Evolutionary conservation across 2,888 invertebrate genomes (phyloP), one percentile per base, ranked within the genome.

Genomic region (Euplagia quadripunctaria): DNA sequence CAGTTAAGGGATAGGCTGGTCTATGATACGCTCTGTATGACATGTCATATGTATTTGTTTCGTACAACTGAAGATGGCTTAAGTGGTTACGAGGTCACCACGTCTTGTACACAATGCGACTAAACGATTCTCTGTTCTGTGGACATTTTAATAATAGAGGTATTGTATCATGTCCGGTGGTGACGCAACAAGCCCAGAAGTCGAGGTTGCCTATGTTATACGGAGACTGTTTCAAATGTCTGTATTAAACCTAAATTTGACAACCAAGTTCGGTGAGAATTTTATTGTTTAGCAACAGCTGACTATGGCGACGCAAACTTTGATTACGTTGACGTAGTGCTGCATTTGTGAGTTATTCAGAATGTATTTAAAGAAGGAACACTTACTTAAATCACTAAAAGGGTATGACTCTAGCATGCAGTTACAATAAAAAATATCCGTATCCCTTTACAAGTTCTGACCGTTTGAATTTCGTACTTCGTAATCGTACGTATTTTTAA

Each of bases 41-140:
- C n/a, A 9, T 31, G 31, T 31, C 31, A 31, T 31, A 11, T 11
- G 12, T 41, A 52, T 41, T 64, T 64, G 12, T 42, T 64, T 12
- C 72, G 72, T 75, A 72, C 75, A 75, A 80, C 81, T 85, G 87
- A 89, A 88, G 86, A 83, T 83, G 84, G 85, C 83, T 86, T 85
- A 88, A 89, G 87, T 86, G 86, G 85, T 81, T 74, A 79, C 90
- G 90, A 91, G 91, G 91, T 86, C 89, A 76, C 80, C 84, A 83
- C 85, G 79, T 86, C 85, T 86, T 85, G 77, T 68, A 79, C 81
- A 82, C 83, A 82, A 79, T 79, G 80, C 84, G 81, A 82, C 84
- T 82, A 84, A 87, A 83, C 83, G 83, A 79, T 84, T 84, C 85
- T 82, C 81, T 81, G 84, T 79, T 75, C 81, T 77, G 80, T 79